Evolutionary conservation across 2,113 vertebrate species (phyloP).

Genomic region (Gadus macrocephalus): DNA sequence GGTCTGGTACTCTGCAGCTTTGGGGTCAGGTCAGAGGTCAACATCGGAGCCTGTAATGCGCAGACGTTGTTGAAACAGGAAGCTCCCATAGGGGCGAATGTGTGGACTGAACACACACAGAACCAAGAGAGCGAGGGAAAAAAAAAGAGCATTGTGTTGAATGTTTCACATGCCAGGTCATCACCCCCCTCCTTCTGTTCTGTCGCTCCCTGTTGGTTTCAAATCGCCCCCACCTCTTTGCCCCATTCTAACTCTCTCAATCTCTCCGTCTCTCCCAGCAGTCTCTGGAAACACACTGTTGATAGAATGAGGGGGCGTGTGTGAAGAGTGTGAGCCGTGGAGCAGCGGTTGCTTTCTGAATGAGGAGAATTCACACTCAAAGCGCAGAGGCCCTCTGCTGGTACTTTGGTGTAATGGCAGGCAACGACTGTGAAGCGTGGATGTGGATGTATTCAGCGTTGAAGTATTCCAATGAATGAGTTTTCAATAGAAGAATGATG

Average conservation of each 20-base stretch:
- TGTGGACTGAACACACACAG: too few species aligned
- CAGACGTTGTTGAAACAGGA: too few species aligned
- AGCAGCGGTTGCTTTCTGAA: not conserved
- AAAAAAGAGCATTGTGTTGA: constrained; percentile 48
- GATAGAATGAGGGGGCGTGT: constrained; percentile 17
- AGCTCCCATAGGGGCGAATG: too few species aligned
- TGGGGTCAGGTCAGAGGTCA: too few species aligned
- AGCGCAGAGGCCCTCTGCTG: not conserved
- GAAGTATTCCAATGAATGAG: too few species aligned
- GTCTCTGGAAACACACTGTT: not conserved
- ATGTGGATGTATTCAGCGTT: too few species aligned
- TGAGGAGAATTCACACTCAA: not conserved
- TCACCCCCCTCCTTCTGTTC: too few species aligned
- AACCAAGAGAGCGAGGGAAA: not conserved
- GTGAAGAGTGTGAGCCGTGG: constrained; percentile 19
- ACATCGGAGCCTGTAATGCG: too few species aligned
- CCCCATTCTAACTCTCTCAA: not conserved
- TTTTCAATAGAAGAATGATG: too few species aligned
- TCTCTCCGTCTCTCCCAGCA: constrained; percentile 18
- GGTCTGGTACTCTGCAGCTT: too few species aligned
- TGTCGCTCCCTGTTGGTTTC: constrained; percentile 8
- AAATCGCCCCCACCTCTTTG: constrained; percentile 22
- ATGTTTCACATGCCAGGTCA: constrained; percentile 39
- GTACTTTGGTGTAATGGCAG: not conserved
- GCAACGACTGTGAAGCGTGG: not conserved